Percentiles rank a stretch among this genome's conserved stretches.
Conservation (phyloP, 2,888 invertebrate genomes). For the Petrolisthes cinctipes region DNA sequence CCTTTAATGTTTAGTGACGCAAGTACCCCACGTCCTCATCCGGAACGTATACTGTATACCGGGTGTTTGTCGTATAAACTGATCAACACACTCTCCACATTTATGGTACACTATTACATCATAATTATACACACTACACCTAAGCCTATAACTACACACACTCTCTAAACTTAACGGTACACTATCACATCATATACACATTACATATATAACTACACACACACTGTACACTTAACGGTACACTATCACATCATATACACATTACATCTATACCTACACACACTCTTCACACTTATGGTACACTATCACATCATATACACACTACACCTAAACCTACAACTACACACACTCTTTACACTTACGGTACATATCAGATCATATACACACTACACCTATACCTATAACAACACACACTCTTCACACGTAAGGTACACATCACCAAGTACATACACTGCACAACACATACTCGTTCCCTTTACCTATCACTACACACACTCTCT, state of each 20-base stretch:
- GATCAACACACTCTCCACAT: neutral
- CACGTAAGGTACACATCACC: no score
- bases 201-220: constrained; percentile 11
- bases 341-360: neutral
- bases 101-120: neutral
- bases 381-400: constrained; percentile 27
- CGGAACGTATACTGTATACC: neutral
- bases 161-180: no score
- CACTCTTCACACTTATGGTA: neutral
- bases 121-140: neutral
- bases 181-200: neutral
- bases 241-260: neutral
- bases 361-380: neutral
- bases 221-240: no score
- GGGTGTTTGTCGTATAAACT: no score
- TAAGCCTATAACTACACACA: constrained; percentile 4
- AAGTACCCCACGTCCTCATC: neutral
- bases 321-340: neutral
- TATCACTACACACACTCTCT: no score
- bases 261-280: neutral
- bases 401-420: neutral
- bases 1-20: neutral
- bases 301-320: neutral
- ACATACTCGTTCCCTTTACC: no score
- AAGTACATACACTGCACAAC: no score